Conservation (phyloP, 2,113 vertebrate species). For the Saccopteryx bilineata region DNA sequence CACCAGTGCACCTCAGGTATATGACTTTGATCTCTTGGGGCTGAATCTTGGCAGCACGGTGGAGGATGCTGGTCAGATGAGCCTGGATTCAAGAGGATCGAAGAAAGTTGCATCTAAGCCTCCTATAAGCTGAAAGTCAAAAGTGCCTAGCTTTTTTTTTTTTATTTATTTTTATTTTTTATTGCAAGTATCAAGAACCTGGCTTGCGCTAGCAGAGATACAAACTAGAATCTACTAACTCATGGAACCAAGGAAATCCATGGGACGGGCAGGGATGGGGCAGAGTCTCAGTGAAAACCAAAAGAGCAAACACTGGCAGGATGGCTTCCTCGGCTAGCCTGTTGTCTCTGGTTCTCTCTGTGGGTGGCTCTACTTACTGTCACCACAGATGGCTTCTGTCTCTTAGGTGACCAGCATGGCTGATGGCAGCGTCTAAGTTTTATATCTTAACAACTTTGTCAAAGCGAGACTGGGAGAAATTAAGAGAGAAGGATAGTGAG, state of each 20-base stretch:
- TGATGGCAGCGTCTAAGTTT: neutral
- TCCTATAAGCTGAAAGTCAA: neutral
- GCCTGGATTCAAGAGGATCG: neutral
- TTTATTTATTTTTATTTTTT: neutral
- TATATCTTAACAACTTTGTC: neutral
- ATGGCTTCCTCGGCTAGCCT: neutral
- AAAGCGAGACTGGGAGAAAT: neutral
- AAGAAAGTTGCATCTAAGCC: neutral
- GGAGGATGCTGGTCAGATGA: neutral
- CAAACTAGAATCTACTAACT: slow-evolving; percentile 46
- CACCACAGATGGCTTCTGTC: neutral
- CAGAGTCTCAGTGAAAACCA: neutral
- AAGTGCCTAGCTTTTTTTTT: neutral
- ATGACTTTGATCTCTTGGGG: neutral
- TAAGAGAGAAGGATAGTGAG: neutral
- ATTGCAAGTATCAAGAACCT: slow-evolving; percentile 21
- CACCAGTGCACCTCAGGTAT: neutral
- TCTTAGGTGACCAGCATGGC: neutral
- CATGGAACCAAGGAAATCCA: slow-evolving; percentile 21
- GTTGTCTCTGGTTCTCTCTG: neutral
- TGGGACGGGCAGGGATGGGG: neutral
- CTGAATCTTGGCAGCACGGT: neutral
- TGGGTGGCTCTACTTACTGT: neutral
- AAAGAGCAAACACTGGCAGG: neutral
- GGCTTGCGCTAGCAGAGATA: slow-evolving; percentile 26